Conservation (phyloP, 2,113 vertebrate genomes). For the Seriola aureovittata region DNA sequence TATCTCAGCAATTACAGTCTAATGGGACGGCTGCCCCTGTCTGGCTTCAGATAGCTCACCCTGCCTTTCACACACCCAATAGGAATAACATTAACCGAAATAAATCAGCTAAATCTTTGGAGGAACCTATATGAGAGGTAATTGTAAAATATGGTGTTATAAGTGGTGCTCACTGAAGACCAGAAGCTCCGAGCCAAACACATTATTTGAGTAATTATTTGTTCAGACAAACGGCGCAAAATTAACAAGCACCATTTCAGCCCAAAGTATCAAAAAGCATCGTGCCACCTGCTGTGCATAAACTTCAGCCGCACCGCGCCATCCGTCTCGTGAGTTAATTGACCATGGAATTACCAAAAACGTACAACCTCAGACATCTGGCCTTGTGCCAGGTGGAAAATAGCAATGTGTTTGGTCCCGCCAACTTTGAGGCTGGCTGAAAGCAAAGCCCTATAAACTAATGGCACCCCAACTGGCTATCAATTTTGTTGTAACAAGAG, state of each 20-base stretch:
- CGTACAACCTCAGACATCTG: conserved; percentile 25
- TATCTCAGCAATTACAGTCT: conserved; percentile 38
- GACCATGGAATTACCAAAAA: conserved; percentile 3
- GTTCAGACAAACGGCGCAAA: background rate
- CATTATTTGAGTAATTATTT: conserved; percentile 12
- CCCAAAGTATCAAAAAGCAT: conserved; percentile 14
- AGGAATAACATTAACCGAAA: conserved; percentile 32
- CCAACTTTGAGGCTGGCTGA: conserved; percentile 8
- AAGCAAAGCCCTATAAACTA: conserved; percentile 17
- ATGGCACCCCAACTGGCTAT: background rate
- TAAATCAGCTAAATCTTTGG: conserved; percentile 17
- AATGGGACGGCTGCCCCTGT: conserved; percentile 21
- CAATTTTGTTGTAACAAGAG: conserved; percentile 9
- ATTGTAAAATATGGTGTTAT: conserved; percentile 16
- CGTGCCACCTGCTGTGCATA: background rate
- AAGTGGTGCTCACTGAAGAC: conserved; percentile 16
- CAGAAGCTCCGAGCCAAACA: conserved; percentile 2
- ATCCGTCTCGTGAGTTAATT: conserved; percentile 11
- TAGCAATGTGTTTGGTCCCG: conserved; percentile 13
- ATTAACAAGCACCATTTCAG: conserved; percentile 2
- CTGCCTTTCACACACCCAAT: conserved; percentile 31
- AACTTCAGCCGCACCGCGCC: background rate
- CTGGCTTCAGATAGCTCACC: conserved; percentile 27
- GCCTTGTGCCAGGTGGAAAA: conserved; percentile 30
- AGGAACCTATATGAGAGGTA: conserved; percentile 9